Percentiles rank a stretch among this genome's conserved stretches.
Conservation (phyloP, 2,797 vertebrate genomes). For the Cichlasoma orientale region DNA sequence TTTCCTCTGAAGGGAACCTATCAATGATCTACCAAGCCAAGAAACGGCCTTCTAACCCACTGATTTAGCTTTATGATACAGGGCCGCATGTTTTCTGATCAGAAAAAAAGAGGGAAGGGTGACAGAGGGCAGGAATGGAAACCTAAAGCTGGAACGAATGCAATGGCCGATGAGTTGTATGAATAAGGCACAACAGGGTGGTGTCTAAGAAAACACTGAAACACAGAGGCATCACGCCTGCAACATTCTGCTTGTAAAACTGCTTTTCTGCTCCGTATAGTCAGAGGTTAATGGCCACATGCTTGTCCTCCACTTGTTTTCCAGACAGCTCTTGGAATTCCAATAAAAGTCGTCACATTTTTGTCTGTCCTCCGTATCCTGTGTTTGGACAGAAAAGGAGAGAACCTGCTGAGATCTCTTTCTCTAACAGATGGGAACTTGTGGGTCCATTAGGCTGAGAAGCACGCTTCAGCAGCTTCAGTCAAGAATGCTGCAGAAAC, state of each 20-base stretch:
- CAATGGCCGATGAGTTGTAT: background rate
- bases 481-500: slow-evolving; percentile 74
- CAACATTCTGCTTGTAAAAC: slow-evolving; percentile 44
- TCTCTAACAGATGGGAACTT: slow-evolving; percentile 80
- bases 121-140: background rate
- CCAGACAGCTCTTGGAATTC: slow-evolving; percentile 59
- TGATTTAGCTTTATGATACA: background rate
- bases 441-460: slow-evolving; percentile 77
- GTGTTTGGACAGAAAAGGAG: slow-evolving; percentile 48
- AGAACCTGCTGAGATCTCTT: slow-evolving; percentile 70
- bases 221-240: background rate
- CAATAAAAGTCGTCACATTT: slow-evolving; percentile 70
- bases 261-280: slow-evolving; percentile 12
- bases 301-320: slow-evolving; percentile 58
- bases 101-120: background rate
- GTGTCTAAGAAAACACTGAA: slow-evolving; percentile 2
- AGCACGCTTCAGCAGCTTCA: slow-evolving; percentile 68
- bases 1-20: background rate
- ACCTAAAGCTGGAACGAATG: background rate
- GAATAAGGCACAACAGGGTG: slow-evolving; percentile 3
- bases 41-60: background rate
- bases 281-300: slow-evolving; percentile 41
- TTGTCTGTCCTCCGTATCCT: slow-evolving; percentile 49
- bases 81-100: background rate
- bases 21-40: background rate